Conservation (phyloP, 2,797 vertebrate species). For the Anas bernieri region DNA sequence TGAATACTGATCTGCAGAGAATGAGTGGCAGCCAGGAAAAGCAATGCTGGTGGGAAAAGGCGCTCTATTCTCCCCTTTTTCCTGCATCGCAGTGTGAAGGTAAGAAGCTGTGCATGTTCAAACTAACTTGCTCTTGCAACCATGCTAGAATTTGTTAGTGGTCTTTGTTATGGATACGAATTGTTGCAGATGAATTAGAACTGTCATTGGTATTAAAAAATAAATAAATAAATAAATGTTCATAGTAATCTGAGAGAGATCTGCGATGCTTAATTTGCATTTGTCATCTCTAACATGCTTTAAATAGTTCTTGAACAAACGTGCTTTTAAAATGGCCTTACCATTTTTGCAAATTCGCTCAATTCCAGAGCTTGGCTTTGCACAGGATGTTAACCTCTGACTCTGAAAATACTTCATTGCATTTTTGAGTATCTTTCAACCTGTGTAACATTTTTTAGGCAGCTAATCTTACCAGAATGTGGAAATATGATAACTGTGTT, state of each 20-base stretch:
- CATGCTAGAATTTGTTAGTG: neutral
- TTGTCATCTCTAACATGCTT: neutral
- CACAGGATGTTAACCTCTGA: neutral
- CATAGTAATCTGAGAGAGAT: neutral
- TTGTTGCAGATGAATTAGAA: neutral
- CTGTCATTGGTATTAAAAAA: neutral
- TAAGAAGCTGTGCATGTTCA: slow-evolving; percentile 73
- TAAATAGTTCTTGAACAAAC: neutral
- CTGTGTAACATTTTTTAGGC: neutral
- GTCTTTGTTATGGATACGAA: neutral
- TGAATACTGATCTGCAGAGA: slow-evolving; percentile 87
- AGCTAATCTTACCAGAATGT: neutral
- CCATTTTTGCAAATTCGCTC: neutral
- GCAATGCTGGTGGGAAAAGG: slow-evolving; percentile 97
- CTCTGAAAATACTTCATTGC: neutral
- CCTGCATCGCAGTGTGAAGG: slow-evolving; percentile 93
- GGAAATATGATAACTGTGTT: neutral
- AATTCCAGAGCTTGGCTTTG: neutral
- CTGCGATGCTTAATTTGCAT: neutral
- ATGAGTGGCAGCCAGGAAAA: slow-evolving; percentile 87
- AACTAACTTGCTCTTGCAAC: neutral
- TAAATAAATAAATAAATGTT: neutral
- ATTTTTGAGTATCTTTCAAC: neutral
- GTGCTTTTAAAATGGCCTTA: neutral
- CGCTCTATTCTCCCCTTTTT: slow-evolving; percentile 91